Conservation (phyloP, 2,113 vertebrate species). For the Chloebia gouldiae region DNA sequence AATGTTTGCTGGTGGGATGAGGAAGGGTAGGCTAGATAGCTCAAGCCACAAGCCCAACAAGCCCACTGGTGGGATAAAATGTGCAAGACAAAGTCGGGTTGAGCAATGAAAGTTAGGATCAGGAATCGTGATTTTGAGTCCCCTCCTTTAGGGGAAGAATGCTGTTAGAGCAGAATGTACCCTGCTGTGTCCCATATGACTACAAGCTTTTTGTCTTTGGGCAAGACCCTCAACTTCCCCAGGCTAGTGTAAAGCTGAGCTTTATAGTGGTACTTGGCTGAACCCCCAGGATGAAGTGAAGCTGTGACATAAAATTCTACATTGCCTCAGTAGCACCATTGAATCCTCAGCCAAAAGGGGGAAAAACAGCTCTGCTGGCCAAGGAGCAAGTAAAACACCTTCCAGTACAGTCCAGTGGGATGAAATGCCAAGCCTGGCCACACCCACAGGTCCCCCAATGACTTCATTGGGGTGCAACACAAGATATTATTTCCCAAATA, state of each 20-base stretch:
- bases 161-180: neutral
- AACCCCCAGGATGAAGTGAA: neutral
- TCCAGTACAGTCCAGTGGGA: neutral
- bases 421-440: neutral
- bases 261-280: neutral
- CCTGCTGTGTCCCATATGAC: neutral
- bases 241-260: neutral
- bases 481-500: neutral
- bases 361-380: neutral
- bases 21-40: neutral
- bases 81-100: rapidly evolving
- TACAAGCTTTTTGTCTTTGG: neutral
- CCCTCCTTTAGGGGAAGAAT: neutral
- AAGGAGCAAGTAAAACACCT: neutral
- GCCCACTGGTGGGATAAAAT: neutral
- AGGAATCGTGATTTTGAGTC: neutral
- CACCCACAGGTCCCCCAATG: neutral
- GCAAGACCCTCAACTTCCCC: neutral
- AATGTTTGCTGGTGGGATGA: neutral
- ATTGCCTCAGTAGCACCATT: neutral
- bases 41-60: neutral
- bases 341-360: neutral
- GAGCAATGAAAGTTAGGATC: neutral
- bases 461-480: neutral
- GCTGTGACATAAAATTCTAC: neutral